Conservation (phyloP, 2,797 vertebrate genomes). For the Kryptopterus vitreolus region DNA sequence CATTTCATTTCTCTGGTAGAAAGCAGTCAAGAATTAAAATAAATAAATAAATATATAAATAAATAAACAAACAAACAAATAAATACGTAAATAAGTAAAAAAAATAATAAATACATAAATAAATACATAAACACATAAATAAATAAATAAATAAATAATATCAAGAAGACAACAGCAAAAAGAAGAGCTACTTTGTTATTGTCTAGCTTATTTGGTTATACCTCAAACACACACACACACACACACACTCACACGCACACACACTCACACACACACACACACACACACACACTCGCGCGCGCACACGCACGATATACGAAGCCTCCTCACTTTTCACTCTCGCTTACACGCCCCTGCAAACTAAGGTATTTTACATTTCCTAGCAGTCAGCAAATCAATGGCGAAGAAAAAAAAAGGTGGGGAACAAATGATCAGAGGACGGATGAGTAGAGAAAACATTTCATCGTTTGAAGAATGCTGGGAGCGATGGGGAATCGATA, state of each 20-base stretch:
- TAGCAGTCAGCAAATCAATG: slow-evolving; percentile 80
- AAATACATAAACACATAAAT: neutral
- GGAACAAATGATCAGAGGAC: slow-evolving; percentile 50
- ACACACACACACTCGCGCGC: slow-evolving; percentile 32
- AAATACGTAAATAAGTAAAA: no score
- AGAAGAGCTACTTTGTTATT: neutral
- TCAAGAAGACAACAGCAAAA: no score
- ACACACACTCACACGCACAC: slow-evolving; percentile 39
- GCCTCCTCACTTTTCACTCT: slow-evolving; percentile 40
- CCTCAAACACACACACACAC: neutral
- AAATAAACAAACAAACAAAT: neutral
- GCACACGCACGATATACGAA: slow-evolving; percentile 35
- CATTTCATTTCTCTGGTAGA: slow-evolving; percentile 30
- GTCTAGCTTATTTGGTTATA: slow-evolving; percentile 18
- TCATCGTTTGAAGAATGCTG: slow-evolving; percentile 59
- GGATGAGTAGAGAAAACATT: slow-evolving; percentile 54
- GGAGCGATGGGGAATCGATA: slow-evolving; percentile 28
- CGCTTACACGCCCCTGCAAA: slow-evolving; percentile 67
- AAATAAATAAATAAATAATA: neutral
- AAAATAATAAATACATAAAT: neutral
- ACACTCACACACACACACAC: slow-evolving; percentile 40
- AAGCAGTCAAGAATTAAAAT: slow-evolving; percentile 10
- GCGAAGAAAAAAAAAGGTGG: slow-evolving; percentile 62
- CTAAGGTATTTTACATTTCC: slow-evolving; percentile 81
- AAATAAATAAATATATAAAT: neutral